Evolutionary conservation across 2,888 invertebrate species (phyloP), one percentile per base, ranked within the genome.

Genomic region (Agrilus biguttatus): DNA sequence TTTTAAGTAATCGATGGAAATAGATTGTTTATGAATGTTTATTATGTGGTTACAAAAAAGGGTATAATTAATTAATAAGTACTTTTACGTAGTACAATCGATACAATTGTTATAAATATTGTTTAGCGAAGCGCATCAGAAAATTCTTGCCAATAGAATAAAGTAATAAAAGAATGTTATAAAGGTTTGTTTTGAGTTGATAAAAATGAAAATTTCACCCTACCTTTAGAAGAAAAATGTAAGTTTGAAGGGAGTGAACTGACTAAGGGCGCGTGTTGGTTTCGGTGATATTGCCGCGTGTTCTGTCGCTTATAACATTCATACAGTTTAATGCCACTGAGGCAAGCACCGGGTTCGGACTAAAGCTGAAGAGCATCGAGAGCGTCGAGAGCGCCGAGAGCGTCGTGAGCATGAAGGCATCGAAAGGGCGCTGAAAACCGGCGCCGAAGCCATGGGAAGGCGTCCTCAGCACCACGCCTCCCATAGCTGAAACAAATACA

Each of bases 401-500:
- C 45, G 46, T 47, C 53, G 51, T 50, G 52, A 48, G 50, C 48
- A 48, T 47, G 45, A 23, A 23, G 23, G 45, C 45, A 48, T 51
- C 52, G 52, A 43, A 49, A 48, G 46, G 46, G 45, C 45, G 51
- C 52, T 52, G 48, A 46, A 49, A 51, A 48, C 48, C 47, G 44
- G 45, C 52, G 51, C 60, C 58, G 57, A 58, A 53, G 55, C 56
- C 57, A 59, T 61, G 60, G 61, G 60, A 62, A 59, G 62, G 61
- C 60, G 57, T 57, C 56, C 55, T 46, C 48, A 44, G 51, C 56
- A 60, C 62, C 62, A 61, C 63, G 61, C 63, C 62, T 55, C 61
- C 60, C 55, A 58, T 58, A 56, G 57, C 54, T 56, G 59, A 63
- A 62, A 62, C 62, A 63, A 63, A 62, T 61, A 59, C 61, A 60